Percentiles rank a stretch among this genome's conserved stretches.
These are phyloP conservation scores for Chironomus riparius DNA, from an alignment of 2,888 invertebrate genomes.

Conservation along the genomic window DNA sequence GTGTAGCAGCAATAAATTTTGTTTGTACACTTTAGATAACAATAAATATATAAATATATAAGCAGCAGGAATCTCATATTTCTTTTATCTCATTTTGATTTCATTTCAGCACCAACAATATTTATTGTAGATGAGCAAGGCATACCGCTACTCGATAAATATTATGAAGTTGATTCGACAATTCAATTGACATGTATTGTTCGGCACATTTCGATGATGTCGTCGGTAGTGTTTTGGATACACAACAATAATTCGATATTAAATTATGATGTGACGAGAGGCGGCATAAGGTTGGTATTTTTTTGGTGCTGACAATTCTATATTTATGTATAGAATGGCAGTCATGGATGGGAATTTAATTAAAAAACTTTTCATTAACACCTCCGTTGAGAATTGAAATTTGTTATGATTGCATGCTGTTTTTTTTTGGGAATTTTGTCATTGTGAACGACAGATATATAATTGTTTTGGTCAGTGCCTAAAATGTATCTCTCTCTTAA, in stretches of 20 bases:
- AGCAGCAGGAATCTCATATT: neutral
- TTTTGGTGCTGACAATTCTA: neutral
- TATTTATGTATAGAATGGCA: too few relatives aligned
- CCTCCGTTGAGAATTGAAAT: too few relatives aligned
- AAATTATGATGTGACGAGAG: constrained; percentile 47
- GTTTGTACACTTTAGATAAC: too few relatives aligned
- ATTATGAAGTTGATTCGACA: constrained; percentile 49
- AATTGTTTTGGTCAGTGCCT: too few relatives aligned
- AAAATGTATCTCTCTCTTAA: too few relatives aligned
- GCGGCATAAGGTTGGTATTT: constrained; percentile 44
- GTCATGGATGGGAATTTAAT: too few relatives aligned
- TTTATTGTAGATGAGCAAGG: constrained; percentile 49
- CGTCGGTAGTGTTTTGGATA: constrained; percentile 47
- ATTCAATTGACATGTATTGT: constrained; percentile 49
- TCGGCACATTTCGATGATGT: constrained; percentile 46
- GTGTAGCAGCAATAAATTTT: too few relatives aligned
- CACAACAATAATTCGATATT: constrained; percentile 45
- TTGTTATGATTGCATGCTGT: too few relatives aligned
- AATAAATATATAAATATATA: neutral
- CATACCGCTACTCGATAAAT: constrained; percentile 46
- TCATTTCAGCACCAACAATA: constrained; percentile 41
- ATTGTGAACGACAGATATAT: too few relatives aligned
- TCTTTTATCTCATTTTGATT: neutral
- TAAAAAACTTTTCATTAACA: too few relatives aligned
- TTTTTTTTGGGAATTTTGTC: too few relatives aligned